phyloP scores from a whole-genome alignment of 2,888 invertebrate species.

The Ethmia dodecea region DNA sequence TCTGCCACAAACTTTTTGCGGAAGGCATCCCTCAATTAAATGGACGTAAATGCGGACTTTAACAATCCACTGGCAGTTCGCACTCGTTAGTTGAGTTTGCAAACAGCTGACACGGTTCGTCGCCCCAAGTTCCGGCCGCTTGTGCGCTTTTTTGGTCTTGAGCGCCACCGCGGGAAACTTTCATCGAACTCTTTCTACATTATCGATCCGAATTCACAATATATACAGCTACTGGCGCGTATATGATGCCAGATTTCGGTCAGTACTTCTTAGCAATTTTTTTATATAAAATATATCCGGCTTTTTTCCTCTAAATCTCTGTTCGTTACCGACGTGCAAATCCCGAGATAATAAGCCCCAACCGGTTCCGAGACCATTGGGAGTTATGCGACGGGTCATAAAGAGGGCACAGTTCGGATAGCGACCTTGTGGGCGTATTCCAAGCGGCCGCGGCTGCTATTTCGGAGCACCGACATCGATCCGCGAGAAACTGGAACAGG shows the following conservation, averaged over 20 bases:
- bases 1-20: slow-evolving; percentile 24
- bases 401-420: slow-evolving; percentile 51
- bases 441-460: slow-evolving; percentile 47
- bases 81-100: slow-evolving; percentile 49
- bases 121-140: slow-evolving; percentile 38
- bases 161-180: slow-evolving; percentile 39
- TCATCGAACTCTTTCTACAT: too few relatives aligned
- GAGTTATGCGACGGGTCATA: slow-evolving; percentile 36
- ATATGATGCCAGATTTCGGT: too few relatives aligned
- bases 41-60: slow-evolving; percentile 31
- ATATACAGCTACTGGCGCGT: too few relatives aligned
- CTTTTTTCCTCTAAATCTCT: background rate
- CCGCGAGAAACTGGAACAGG: slow-evolving; percentile 54
- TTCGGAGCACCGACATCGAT: slow-evolving; percentile 58
- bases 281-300: too few relatives aligned
- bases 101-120: slow-evolving; percentile 44
- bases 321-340: background rate
- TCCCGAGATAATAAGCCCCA: slow-evolving; percentile 26
- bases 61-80: slow-evolving; percentile 35
- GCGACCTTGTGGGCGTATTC: slow-evolving; percentile 57
- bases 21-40: slow-evolving; percentile 36
- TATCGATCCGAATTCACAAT: too few relatives aligned
- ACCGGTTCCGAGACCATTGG: slow-evolving; percentile 31
- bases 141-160: slow-evolving; percentile 45
- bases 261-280: too few relatives aligned